Percentiles rank a stretch among this genome's conserved stretches.
phyloP scores from a whole-genome alignment of 2,888 invertebrate genomes.

The Sialis lutaria region DNA sequence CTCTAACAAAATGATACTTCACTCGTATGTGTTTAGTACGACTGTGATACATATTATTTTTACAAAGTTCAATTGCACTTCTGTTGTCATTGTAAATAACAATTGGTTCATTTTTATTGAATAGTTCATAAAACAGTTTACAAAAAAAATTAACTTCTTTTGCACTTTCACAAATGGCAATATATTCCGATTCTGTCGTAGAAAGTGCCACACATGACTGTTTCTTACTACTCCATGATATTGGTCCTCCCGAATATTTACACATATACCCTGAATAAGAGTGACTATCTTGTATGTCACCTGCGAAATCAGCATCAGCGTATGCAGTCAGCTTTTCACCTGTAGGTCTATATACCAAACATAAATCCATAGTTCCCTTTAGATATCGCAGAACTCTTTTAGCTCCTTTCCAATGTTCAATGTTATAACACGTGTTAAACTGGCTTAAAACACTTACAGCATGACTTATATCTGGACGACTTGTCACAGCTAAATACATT shows the following conservation, averaged over 20 bases:
- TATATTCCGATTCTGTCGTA: slow-evolving; percentile 12
- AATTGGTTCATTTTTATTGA: neutral
- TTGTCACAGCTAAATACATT: neutral
- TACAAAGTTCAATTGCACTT: neutral
- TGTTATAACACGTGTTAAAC: neutral
- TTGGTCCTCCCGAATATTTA: slow-evolving; percentile 5
- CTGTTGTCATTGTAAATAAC: neutral
- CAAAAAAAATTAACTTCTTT: slow-evolving; percentile 11
- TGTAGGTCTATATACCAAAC: slow-evolving; percentile 10
- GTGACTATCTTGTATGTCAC: slow-evolving; percentile 8
- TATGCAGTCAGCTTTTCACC: slow-evolving; percentile 10
- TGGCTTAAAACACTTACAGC: neutral
- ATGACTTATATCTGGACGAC: neutral
- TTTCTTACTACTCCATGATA: slow-evolving; percentile 12
- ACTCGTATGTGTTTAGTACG: neutral
- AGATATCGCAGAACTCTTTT: slow-evolving; percentile 16
- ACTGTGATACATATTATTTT: neutral
- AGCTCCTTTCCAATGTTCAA: slow-evolving; percentile 13
- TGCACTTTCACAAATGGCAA: slow-evolving; percentile 9
- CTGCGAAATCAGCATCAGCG: slow-evolving; percentile 15
- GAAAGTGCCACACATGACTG: slow-evolving; percentile 12
- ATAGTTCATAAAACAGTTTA: neutral
- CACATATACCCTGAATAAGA: slow-evolving; percentile 13
- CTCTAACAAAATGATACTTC: neutral
- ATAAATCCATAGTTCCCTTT: slow-evolving; percentile 9